These are phyloP conservation scores for Nycticryphes semicollaris DNA, from an alignment of 2,113 vertebrate genomes.

Conservation along the genomic window DNA sequence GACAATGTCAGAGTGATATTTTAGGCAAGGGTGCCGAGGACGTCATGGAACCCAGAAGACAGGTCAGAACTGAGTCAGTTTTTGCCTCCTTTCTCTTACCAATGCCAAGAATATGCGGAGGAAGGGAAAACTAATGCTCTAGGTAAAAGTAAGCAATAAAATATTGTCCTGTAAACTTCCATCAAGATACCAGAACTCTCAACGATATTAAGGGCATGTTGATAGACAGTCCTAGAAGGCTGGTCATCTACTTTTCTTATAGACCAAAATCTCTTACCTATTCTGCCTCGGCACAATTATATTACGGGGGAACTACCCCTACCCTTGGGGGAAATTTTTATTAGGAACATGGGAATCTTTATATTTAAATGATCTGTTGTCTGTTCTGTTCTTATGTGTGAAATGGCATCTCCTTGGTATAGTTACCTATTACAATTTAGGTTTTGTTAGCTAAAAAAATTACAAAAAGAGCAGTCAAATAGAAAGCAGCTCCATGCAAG, in stretches of 20 bases:
- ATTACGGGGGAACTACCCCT: neutral
- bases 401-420: neutral
- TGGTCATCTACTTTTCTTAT: neutral
- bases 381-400: neutral
- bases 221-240: neutral
- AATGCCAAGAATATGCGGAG: neutral
- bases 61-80: neutral
- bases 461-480: neutral
- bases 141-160: neutral
- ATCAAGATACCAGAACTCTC: neutral
- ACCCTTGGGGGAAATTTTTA: neutral
- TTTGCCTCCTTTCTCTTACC: neutral
- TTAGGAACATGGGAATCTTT: neutral
- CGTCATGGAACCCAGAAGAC: neutral
- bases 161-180: neutral
- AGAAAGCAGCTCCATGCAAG: fast-evolving
- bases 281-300: neutral
- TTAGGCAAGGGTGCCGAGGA: neutral
- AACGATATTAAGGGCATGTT: neutral
- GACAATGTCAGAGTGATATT: neutral
- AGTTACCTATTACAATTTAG: neutral
- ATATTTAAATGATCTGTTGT: neutral
- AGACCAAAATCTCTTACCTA: neutral
- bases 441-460: neutral
- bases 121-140: neutral